These are phyloP conservation scores for Pentamera pediparva DNA, from an alignment of 53 echinoderm and acorn worm genomes.

Conservation along the genomic window DNA sequence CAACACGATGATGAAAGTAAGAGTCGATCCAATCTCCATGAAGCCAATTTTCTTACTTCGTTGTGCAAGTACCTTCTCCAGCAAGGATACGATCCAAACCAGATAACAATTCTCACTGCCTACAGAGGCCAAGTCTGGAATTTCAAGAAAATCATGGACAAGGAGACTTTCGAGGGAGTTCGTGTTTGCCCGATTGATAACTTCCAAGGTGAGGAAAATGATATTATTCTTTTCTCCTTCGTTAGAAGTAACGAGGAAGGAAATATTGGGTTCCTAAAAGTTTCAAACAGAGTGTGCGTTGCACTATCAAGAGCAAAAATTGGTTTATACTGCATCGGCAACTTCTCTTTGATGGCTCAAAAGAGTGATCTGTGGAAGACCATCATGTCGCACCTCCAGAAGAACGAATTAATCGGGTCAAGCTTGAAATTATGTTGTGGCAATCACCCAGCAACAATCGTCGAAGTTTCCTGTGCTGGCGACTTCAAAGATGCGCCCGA, in stretches of 20 bases:
- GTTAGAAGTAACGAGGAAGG: slow-evolving; percentile 45
- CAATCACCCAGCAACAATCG: slow-evolving; percentile 39
- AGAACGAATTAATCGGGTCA: slow-evolving; percentile 45
- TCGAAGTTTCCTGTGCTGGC: slow-evolving; percentile 23
- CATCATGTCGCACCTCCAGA: neutral
- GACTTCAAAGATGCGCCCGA: slow-evolving; percentile 65
- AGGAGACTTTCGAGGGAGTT: slow-evolving; percentile 8
- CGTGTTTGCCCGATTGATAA: slow-evolving; percentile 44
- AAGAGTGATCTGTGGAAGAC: slow-evolving; percentile 34
- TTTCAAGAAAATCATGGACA: slow-evolving; percentile 42
- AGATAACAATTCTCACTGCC: slow-evolving; percentile 79
- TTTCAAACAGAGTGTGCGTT: slow-evolving; percentile 31
- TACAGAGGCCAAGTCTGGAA: slow-evolving; percentile 67
- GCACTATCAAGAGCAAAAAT: slow-evolving; percentile 50
- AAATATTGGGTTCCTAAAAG: slow-evolving; percentile 41
- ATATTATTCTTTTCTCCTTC: slow-evolving; percentile 50
- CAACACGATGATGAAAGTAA: slow-evolving; percentile 54
- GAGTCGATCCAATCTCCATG: slow-evolving; percentile 69
- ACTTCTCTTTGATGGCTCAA: slow-evolving; percentile 33
- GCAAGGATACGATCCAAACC: slow-evolving; percentile 54
- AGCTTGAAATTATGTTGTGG: slow-evolving; percentile 44
- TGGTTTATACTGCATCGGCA: slow-evolving; percentile 52
- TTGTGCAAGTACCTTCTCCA: slow-evolving; percentile 66
- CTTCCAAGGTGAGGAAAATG: slow-evolving; percentile 55
- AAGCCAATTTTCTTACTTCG: slow-evolving; percentile 57